Base-by-base conservation (phyloP, 1,140 invertebrate species). In the Ceratosolen solmsi region DNA sequence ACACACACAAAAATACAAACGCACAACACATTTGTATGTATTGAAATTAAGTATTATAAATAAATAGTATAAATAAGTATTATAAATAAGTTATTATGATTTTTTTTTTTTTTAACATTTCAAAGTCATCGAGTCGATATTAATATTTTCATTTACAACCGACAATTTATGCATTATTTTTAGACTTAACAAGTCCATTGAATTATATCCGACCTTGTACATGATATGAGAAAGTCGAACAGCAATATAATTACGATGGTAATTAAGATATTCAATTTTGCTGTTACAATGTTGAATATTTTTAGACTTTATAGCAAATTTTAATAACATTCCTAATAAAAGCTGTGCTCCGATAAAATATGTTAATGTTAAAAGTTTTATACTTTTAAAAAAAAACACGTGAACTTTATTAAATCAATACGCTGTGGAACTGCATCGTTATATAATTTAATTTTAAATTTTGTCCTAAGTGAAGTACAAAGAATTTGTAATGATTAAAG, bases 91-190 rank as follows among this genome's bases (percentile, higher is more conserved):
- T n/a, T n/a, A n/a, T n/a, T n/a, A n/a, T n/a, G n/a, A n/a, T n/a
- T n/a, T n/a, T n/a, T 11, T 60, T 30, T 30, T 22, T 56, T 56
- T 56, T 4, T 3, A 11, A 9, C 8, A 20, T 65, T 65, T 38
- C 36, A 68, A 68, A 68, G 33, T 68, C 36, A 36, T 68, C 36
- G 5, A 38, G 36, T 68, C 5, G 17, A 38, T 68, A 68, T 68
- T 38, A 38, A 68, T 68, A 68, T 68, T 38, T 68, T 68, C 22
- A 68, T 68, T 68, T 68, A 68, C 27, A 68, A 68, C n/a, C 33
- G 13, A 68, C 33, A 65, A 65, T 65, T 65, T 20, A 68, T 68
- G 9, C 15, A 38, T 38, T 68, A 68, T 68, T 68, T 68, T 68
- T 38, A 68, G 60, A 68, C 63, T 68, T 68, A 68, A 68, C 22